Evolutionary conservation across 1,140 invertebrate genomes (phyloP), one percentile per base, ranked within the genome.

Genomic region (Polyergus mexicanus): DNA sequence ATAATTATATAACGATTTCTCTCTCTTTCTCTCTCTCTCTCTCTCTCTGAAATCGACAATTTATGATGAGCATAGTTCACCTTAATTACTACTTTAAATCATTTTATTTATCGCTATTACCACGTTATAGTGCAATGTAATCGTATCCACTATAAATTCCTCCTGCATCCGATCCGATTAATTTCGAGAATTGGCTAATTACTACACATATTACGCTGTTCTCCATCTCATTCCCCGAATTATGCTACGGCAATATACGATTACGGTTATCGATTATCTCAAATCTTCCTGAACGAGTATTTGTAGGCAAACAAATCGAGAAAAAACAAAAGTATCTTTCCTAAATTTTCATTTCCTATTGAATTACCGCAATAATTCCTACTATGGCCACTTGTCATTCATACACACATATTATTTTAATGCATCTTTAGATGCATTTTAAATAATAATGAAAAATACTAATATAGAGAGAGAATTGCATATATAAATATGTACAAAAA

Each of bases 171-270:
- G 84, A 72, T 72, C 72, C 65, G 89, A 89, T 89, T 89, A 89
- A 89, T 89, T 86, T 83, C 76, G 69, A 89, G 87, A 89, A 89
- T 68, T 68, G 84, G 72, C 76, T 89, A 89, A 89, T 89, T 89
- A 89, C 58, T 72, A 56, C 84, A 83, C 84, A 89, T 89, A 89
- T 89, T 89, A 86, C 77, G 71, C 69, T 60, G 56, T 47, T 68
- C 66, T 77, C 86, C 72, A 41, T 86, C 65, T 85, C 47, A 71
- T 65, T 80, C 11, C 28, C 86, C 69, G 62, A 32, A 51, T 66
- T 28, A 35, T n/a, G 28, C 85, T 80, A 80, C 38, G 28, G 16
- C 71, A 25, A 41, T 56, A 65, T 75, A 77, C 69, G 66, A 51
- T 51, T 51, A 51, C 44, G 62, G 19, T 41, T 80, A 86, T 86